Conservation (phyloP, 1,140 invertebrate genomes). For the Paraescarpia echinospica region DNA sequence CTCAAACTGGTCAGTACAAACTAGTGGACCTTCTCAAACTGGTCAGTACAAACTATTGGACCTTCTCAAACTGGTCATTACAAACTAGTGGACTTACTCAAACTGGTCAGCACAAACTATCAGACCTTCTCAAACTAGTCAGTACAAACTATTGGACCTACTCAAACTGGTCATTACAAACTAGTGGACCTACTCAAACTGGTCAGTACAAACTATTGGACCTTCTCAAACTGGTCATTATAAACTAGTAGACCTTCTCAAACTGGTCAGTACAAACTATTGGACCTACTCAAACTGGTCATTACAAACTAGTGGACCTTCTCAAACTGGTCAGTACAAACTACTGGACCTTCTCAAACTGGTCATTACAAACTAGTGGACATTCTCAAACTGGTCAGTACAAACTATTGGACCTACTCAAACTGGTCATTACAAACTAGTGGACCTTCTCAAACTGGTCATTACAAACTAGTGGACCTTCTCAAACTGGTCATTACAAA, state of each 20-base stretch:
- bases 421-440: too few species aligned
- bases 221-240: slow-evolving; percentile 40
- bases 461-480: slow-evolving; percentile 47
- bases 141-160: too few species aligned
- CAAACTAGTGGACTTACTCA: slow-evolving; percentile 45
- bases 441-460: too few species aligned
- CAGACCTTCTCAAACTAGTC: slow-evolving; percentile 36
- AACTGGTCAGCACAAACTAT: neutral
- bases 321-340: slow-evolving; percentile 46
- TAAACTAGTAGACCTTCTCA: too few species aligned
- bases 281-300: slow-evolving; percentile 35
- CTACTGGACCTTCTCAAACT: too few species aligned
- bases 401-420: slow-evolving; percentile 16
- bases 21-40: slow-evolving; percentile 32
- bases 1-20: neutral
- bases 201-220: neutral
- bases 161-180: too few species aligned
- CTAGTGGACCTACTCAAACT: slow-evolving; percentile 39
- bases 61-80: too few species aligned
- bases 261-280: slow-evolving; percentile 47
- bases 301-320: neutral
- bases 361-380: slow-evolving; percentile 49
- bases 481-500: neutral
- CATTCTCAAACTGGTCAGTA: slow-evolving; percentile 25
- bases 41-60: too few species aligned